phyloP scores from a whole-genome alignment of 2,888 invertebrate species.

The Ochropleura plecta region DNA sequence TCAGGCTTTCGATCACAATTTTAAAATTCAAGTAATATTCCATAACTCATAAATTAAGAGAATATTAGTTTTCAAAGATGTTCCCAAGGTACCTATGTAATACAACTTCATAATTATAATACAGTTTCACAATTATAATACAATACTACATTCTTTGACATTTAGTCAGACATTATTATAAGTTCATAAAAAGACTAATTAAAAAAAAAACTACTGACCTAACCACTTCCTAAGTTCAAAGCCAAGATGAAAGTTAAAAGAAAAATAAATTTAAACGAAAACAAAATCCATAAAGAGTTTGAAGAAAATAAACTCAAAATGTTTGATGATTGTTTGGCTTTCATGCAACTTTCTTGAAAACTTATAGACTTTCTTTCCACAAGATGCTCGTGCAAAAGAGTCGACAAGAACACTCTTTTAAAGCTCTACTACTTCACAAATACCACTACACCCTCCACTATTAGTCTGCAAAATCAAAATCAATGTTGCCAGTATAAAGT shows the following conservation, averaged over 20 bases:
- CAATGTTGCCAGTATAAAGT: conserved; percentile 76
- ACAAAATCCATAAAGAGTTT: too few relatives aligned
- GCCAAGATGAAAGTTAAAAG: background rate
- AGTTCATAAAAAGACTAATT: background rate
- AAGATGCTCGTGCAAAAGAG: background rate
- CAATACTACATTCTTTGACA: too few relatives aligned
- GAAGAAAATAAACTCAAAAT: background rate
- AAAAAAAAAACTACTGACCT: background rate
- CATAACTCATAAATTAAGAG: conserved; percentile 1
- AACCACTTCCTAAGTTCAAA: background rate
- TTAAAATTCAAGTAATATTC: conserved; percentile 5
- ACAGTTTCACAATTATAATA: too few relatives aligned
- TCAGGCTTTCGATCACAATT: background rate
- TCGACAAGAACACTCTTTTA: background rate
- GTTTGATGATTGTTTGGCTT: background rate
- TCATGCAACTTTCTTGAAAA: background rate
- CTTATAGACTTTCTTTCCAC: background rate
- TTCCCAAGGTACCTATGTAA: too few relatives aligned
- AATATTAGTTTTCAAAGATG: background rate
- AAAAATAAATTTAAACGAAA: too few relatives aligned
- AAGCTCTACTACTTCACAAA: conserved; percentile 22
- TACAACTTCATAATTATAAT: too few relatives aligned
- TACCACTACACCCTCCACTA: conserved; percentile 39
- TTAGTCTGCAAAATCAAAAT: conserved; percentile 65
- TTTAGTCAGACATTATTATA: background rate